Conservation (phyloP, 92 coral and sea anemone genomes). For the Porites rus region DNA sequence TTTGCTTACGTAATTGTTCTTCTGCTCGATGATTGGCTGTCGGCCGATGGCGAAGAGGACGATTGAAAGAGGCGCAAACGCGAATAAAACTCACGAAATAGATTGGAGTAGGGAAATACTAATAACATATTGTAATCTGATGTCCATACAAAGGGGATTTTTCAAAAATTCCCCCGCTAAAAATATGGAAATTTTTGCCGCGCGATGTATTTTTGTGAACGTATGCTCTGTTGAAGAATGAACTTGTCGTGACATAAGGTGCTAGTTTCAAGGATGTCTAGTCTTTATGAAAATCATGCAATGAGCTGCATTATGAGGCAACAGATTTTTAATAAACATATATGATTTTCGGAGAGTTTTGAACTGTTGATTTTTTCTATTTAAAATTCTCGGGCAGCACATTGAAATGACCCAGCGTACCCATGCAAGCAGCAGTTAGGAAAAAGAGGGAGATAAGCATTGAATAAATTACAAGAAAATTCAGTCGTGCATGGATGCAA, state of each 20-base stretch:
- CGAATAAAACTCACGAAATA: conserved; percentile 28
- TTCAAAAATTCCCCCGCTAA: conserved; percentile 30
- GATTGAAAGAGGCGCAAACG: conserved; percentile 46
- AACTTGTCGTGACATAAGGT: conserved; percentile 11
- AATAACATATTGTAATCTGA: conserved; percentile 15
- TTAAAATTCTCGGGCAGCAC: not conserved
- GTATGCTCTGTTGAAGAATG: not conserved
- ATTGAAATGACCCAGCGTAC: not conserved
- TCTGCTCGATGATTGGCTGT: conserved; percentile 76
- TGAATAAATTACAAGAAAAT: not conserved
- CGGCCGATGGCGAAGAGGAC: conserved; percentile 26
- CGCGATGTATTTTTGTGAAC: not conserved
- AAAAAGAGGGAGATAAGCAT: not conserved
- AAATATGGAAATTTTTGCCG: conserved; percentile 19
- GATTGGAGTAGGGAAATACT: conserved; percentile 46
- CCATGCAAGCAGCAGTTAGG: not conserved
- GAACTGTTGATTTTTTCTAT: not conserved
- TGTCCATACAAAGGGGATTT: conserved; percentile 46
- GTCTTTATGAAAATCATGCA: not conserved
- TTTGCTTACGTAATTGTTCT: conserved; percentile 85
- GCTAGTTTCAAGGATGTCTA: not conserved
- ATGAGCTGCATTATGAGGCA: conserved; percentile 13
- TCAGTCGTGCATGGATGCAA: not conserved
- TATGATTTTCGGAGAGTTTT: not conserved
- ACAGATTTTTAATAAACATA: not conserved